These are phyloP conservation scores for Barnardius zonarius DNA, from an alignment of 2,113 vertebrate genomes.

Conservation along the genomic window DNA sequence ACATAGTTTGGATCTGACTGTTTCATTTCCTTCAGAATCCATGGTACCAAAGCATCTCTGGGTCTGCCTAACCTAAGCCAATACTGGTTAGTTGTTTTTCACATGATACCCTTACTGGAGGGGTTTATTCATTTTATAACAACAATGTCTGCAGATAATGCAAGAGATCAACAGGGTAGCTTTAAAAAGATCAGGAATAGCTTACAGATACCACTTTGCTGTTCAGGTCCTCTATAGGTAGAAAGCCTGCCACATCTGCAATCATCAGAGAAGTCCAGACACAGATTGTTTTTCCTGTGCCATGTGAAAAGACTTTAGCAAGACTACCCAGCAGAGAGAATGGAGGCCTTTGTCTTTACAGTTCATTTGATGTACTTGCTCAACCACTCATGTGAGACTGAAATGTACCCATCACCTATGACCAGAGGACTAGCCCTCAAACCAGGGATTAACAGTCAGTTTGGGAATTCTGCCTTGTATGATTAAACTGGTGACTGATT, in stretches of 20 bases:
- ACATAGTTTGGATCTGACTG: background rate
- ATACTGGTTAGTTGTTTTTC: background rate
- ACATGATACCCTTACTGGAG: background rate
- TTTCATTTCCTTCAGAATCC: background rate
- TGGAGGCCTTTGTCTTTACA: background rate
- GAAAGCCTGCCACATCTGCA: background rate
- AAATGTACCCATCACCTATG: background rate
- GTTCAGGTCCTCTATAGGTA: too few relatives aligned
- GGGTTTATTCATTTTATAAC: background rate
- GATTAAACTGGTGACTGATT: background rate
- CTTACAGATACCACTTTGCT: background rate
- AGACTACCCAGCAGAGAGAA: background rate
- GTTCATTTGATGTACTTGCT: background rate
- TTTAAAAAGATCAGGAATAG: background rate
- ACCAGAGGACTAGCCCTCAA: background rate
- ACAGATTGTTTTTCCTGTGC: background rate
- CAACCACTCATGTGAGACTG: background rate
- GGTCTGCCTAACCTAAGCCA: background rate
- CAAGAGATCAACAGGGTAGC: background rate
- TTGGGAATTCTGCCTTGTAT: background rate
- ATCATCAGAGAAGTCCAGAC: background rate
- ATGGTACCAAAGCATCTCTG: background rate
- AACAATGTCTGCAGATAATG: background rate
- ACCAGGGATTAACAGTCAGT: background rate
- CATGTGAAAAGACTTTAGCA: background rate